Evolutionary conservation across 2,113 vertebrate species (phyloP), one percentile per base, ranked within the genome.

Genomic region (Genyomyrus donnyi): DNA sequence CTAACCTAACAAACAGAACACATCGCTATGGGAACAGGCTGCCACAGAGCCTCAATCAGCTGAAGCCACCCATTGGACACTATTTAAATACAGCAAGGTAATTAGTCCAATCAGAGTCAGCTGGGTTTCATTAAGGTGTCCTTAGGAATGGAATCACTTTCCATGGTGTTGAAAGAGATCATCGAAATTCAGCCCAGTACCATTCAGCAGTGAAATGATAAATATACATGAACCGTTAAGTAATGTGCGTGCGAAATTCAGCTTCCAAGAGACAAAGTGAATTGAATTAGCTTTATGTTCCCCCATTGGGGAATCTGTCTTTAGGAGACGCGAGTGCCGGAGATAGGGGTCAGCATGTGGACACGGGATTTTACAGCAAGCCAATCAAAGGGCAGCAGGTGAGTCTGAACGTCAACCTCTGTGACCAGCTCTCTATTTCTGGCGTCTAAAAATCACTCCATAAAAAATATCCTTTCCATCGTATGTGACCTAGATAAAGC

Each of bases 321-420:
- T 66, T 89, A 66, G 89, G 90, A 94, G 94, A 93, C 90, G 88
- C 89, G 35, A 27, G 58, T 6, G 91, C 80, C 87, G 93, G 90
- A 53, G 31, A 91, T 90, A 89, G 91, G 89, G 94, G 91, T 90
- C 91, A 91, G 74, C 77, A 90, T 1, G 45, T 0, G 3, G 93
- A 95, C 88, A 89, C 90, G 0, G 92, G 93, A 50, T 94, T 94
- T 91, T 95, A 95, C 93, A 95, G 94, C 92, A 95, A 95, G 91
- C 93, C 95, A 0, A 85, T 93, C 39, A 95, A 94, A 95, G 93
- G 92, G 88, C 93, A 94, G 49, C 56, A 90, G 88, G 93, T 93
- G 85, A 91, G 93, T 92, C 31, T 74, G 24, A 48, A 31, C 27
- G 2, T 85, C 19, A 9, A 21, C 7, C 8, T 48, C 15, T 10